Conservation (phyloP, 2,113 vertebrate species). For the Capricornis sumatraensis region DNA sequence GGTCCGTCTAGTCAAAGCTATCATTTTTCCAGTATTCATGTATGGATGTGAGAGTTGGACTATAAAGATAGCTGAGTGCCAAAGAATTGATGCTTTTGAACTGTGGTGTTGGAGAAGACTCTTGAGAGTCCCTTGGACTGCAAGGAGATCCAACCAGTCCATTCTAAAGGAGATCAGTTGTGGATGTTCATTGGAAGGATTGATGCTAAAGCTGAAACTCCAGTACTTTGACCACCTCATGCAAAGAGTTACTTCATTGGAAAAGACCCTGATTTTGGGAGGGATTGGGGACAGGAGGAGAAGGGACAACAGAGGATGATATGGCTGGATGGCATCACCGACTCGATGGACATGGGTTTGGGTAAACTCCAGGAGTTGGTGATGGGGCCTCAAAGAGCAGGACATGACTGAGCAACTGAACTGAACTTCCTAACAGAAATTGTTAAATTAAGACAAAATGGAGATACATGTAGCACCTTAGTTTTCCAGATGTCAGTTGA, state of each 20-base stretch:
- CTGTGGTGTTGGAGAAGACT: neutral
- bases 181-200: neutral
- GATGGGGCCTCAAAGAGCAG: neutral
- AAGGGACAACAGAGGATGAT: neutral
- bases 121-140: neutral
- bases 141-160: neutral
- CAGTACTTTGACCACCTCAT: neutral
- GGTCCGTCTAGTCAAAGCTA: neutral
- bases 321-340: neutral
- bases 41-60: neutral
- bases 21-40: neutral
- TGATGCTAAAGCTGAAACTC: neutral
- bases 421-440: neutral
- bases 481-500: neutral
- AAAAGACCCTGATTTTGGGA: neutral
- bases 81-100: neutral
- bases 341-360: neutral
- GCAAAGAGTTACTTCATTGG: accelerated
- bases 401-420: neutral
- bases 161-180: neutral
- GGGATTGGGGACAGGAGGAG: neutral
- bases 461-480: neutral
- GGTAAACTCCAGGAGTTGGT: neutral
- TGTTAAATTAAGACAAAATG: neutral
- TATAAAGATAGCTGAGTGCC: neutral